Conservation (phyloP, 64 coral and sea anemone species). For the Porites australiensis region DNA sequence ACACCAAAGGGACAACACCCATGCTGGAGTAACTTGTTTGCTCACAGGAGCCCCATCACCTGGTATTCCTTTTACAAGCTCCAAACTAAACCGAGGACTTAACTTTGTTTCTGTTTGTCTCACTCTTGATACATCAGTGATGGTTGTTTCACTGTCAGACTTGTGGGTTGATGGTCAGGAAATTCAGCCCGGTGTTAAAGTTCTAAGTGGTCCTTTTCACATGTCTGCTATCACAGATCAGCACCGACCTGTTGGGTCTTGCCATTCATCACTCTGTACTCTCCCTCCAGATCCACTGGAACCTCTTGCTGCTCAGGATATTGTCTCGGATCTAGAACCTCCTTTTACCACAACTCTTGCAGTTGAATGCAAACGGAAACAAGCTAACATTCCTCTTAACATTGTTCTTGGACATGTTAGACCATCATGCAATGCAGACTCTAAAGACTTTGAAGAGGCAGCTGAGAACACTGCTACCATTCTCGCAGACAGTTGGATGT, state of each 20-base stretch:
- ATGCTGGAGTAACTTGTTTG: too few species aligned
- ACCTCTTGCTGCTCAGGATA: not conserved
- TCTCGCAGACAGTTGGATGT: too few species aligned
- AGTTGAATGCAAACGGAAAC: not conserved
- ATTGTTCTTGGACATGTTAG: not conserved
- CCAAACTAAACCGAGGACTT: too few species aligned
- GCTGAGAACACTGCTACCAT: not conserved
- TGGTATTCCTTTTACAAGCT: too few species aligned
- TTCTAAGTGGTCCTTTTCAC: constrained; percentile 42
- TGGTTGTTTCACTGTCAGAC: not conserved
- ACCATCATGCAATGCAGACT: not conserved
- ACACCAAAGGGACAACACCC: too few species aligned
- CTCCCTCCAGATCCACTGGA: not conserved
- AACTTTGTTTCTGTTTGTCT: too few species aligned
- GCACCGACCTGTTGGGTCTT: not conserved
- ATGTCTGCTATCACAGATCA: not conserved
- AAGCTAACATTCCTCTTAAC: not conserved
- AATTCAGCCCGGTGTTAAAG: constrained; percentile 47
- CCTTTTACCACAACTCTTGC: not conserved
- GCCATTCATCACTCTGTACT: constrained; percentile 29
- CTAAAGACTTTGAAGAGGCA: not conserved
- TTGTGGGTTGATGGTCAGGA: constrained; percentile 16
- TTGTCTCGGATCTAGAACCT: not conserved
- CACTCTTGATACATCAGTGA: too few species aligned
- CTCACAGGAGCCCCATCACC: too few species aligned